Base-by-base conservation (phyloP, 2,797 vertebrate genomes). In the Neosilurus hyrtlii region DNA sequence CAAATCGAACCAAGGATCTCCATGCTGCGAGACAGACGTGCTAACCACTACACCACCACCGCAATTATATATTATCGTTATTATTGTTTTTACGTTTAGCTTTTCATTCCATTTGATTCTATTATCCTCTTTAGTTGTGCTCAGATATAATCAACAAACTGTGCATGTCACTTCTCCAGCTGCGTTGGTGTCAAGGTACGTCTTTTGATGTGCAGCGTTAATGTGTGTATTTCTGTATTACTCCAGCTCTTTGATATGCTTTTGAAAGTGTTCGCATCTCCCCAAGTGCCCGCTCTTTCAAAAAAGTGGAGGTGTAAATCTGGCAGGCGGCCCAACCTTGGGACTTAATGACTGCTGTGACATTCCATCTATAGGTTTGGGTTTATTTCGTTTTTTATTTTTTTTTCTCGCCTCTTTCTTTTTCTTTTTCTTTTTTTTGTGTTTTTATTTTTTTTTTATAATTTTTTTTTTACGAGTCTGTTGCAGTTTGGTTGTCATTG, bases 291-390 rank as follows among this genome's bases (percentile, higher is more conserved):
- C 20, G 4, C 35, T 51, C 79, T 57, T 81, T 51, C 26, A 71
- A 67, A 15, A 68, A 35, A 24, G 65, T 56, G 66, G 74, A 84
- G 82, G 77, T 84, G 80, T 82, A 70, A 54, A 15, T 56, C 70
- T 86, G 78, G 83, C 86, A 86, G 56, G 30, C 24, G 77, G 62
- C 61, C 35, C 77, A n/a, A 81, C 81, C 79, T 70, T 71, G 85
- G 73, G 61, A 80, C 56, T 86, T 78, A 81, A 86, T 75, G 49
- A 84, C 83, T 80, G 66, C 77, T 74, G 66, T 35, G 26, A 78
- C 84, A 9, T 86, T 83, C 59, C 79, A 83, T 84, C 83, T 79
- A 74, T 80, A 80, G 52, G 66, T 84, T 76, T 56, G 8, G 24
- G 59, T 59, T 77, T 80, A 63, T 51, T 68, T 57, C 73, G 80